These are phyloP conservation scores for Aporophyla nigra DNA, from an alignment of 2,888 invertebrate species.

Conservation along the genomic window DNA sequence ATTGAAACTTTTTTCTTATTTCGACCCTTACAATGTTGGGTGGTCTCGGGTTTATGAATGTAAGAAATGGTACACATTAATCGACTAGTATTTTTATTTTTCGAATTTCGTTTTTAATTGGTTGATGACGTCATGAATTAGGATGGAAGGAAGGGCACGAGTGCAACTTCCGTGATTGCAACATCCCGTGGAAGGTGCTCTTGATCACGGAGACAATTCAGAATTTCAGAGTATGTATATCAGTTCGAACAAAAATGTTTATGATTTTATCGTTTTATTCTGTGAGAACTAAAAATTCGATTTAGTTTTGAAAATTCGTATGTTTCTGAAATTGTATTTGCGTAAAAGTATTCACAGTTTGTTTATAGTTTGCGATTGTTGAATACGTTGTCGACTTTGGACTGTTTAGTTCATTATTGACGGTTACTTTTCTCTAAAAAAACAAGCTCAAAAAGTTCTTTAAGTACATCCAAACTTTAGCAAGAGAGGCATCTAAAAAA, in stretches of 20 bases:
- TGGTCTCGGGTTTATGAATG: constrained; percentile 70
- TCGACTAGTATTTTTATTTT: constrained; percentile 43
- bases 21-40: constrained; percentile 69
- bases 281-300: neutral
- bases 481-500: constrained; percentile 45
- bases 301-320: neutral
- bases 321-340: neutral
- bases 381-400: neutral
- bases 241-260: neutral
- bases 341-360: neutral
- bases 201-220: constrained; percentile 24
- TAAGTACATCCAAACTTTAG: constrained; percentile 9
- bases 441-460: constrained; percentile 17
- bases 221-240: neutral
- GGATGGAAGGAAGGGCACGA: constrained; percentile 65
- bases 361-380: neutral
- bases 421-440: constrained; percentile 3
- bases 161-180: constrained; percentile 64
- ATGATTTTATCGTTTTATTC: neutral
- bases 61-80: constrained; percentile 53
- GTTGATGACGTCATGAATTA: constrained; percentile 53
- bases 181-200: constrained; percentile 52
- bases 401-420: neutral
- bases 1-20: constrained; percentile 67
- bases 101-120: constrained; percentile 32